Base-by-base conservation (phyloP, 2,888 invertebrate species). In the Tenodera sinensis region DNA sequence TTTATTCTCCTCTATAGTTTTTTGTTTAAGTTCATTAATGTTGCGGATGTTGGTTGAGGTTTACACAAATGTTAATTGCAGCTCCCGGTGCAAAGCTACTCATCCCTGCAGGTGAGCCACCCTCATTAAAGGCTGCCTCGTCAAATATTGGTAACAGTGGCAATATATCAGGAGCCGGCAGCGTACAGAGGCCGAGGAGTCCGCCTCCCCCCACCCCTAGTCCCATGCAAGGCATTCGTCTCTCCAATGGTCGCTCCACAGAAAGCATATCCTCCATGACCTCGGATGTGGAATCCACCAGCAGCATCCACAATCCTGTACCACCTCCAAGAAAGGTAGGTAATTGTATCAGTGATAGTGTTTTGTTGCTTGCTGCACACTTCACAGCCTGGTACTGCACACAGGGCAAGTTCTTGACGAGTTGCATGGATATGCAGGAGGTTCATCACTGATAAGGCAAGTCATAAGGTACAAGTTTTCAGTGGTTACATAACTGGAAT, bases 261-360 rank as follows among this genome's bases (percentile, higher is more conserved):
- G 96, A 96, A 92, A 96, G 96, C 92, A 95, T 96, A 90, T 95
- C 95, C 91, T 96, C 96, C 12, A 94, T 96, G 93, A 94, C 94
- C 87, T 95, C 95, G 3, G 94, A 95, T 91, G 92, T 93, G 84
- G 94, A 94, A 89, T 91, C 92, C 28, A 88, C 91, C 71, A 90
- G 92, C 83, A 93, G 93, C 88, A 90, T 93, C 90, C 96, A 96
- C 91, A 96, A 96, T 92, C 97, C 97, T 54, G 95, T 97, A 88
- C 97, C 97, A 89, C 97, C 97, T 83, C 97, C 97, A 0, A 95
- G 97, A 93, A 97, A 97, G 96, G 97, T 97, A 95, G 93, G 93
- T 92, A 82, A 6, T 71, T 15, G 15, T 71, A 42, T 42, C 12
- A 71, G 20, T 6, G n/a, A n/a, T n/a, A n/a, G n/a, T n/a, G n/a